Conservation (phyloP, 2,888 invertebrate species). For the Leptodirus hochenwartii region DNA sequence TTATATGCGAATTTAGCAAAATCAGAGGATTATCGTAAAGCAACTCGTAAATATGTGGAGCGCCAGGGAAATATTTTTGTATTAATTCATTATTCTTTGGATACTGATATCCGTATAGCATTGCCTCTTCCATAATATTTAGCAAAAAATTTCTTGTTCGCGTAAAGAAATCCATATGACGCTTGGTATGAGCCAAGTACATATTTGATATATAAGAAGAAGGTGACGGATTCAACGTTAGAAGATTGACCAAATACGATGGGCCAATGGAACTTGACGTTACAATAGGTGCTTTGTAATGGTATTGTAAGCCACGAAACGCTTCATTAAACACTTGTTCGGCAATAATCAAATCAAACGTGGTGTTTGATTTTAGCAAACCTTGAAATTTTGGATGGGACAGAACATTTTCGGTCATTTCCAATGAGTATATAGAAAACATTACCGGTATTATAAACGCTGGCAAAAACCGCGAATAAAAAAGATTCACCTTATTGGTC, state of each 20-base stretch:
- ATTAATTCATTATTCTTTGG: slow-evolving; percentile 15
- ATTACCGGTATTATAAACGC: no score
- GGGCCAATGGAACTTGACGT: slow-evolving; percentile 14
- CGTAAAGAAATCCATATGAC: slow-evolving; percentile 15
- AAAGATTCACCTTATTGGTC: no score
- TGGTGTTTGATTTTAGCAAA: slow-evolving; percentile 15
- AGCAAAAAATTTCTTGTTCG: slow-evolving; percentile 14
- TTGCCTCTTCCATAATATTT: slow-evolving; percentile 17
- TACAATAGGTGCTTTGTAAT: slow-evolving; percentile 16
- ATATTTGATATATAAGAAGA: slow-evolving; percentile 13
- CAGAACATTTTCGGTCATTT: no score
- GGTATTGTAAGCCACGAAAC: slow-evolving; percentile 13
- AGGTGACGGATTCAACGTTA: slow-evolving; percentile 16
- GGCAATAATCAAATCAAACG: slow-evolving; percentile 19
- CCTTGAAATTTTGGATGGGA: no score
- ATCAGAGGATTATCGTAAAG: slow-evolving; percentile 22
- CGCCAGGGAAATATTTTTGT: slow-evolving; percentile 18
- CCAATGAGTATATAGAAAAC: no score
- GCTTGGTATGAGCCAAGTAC: slow-evolving; percentile 9
- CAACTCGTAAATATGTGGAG: slow-evolving; percentile 15
- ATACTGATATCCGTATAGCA: slow-evolving; percentile 6
- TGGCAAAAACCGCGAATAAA: no score
- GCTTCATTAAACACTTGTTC: slow-evolving; percentile 19
- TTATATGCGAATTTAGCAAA: slow-evolving; percentile 32
- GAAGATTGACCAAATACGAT: slow-evolving; percentile 13